Conservation (phyloP, 2,888 invertebrate species). For the Orthosia cruda region DNA sequence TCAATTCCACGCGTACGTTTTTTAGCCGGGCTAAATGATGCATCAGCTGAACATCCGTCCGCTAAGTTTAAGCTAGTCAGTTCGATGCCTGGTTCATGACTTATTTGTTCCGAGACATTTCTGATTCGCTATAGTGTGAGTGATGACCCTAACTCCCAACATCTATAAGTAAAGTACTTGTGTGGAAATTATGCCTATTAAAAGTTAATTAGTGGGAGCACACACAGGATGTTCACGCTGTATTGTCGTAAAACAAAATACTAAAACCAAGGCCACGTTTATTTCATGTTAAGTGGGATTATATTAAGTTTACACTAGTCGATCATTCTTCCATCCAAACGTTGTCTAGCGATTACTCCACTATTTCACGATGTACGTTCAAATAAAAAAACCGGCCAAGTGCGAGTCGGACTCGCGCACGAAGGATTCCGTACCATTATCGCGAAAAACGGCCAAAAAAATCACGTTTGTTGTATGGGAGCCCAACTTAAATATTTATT, state of each 20-base stretch:
- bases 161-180: slow-evolving; percentile 64
- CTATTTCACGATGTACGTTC: too few species aligned
- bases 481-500: too few species aligned
- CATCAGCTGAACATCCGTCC: slow-evolving; percentile 50
- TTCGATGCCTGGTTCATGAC: slow-evolving; percentile 26
- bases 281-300: slow-evolving; percentile 70
- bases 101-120: slow-evolving; percentile 17
- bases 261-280: slow-evolving; percentile 67
- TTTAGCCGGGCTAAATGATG: slow-evolving; percentile 53
- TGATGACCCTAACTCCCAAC: slow-evolving; percentile 55
- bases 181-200: slow-evolving; percentile 72
- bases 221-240: slow-evolving; percentile 70
- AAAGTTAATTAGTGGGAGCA: slow-evolving; percentile 72
- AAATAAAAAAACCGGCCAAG: too few species aligned
- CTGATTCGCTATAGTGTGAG: slow-evolving; percentile 45
- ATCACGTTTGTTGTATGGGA: too few species aligned
- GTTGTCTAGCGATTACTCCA: too few species aligned
- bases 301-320: too few species aligned
- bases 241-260: slow-evolving; percentile 72
- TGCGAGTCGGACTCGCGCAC: too few species aligned
- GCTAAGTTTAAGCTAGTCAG: slow-evolving; percentile 34
- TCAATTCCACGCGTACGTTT: slow-evolving; percentile 53
- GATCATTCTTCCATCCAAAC: too few species aligned
- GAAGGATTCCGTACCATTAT: too few species aligned
- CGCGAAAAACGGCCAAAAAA: too few species aligned